phyloP scores from a whole-genome alignment of 2,888 invertebrate genomes.

The Oxyscelio sp. region DNA sequence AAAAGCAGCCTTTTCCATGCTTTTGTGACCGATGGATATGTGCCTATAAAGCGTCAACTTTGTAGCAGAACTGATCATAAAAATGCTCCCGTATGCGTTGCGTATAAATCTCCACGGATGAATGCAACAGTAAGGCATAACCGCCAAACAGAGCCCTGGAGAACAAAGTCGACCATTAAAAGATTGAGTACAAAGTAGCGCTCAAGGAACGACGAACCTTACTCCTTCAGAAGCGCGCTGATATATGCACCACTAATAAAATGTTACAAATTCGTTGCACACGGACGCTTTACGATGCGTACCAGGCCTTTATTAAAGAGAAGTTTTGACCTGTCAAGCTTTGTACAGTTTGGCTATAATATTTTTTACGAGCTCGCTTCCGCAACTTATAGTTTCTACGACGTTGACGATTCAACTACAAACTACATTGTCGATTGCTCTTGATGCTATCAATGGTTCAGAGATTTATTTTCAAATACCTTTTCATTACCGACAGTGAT shows the following conservation, averaged over 20 bases:
- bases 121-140: slow-evolving; percentile 82
- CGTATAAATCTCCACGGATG: slow-evolving; percentile 85
- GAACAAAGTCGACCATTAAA: slow-evolving; percentile 85
- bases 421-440: too few species aligned
- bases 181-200: slow-evolving; percentile 80
- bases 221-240: slow-evolving; percentile 61
- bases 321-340: slow-evolving; percentile 69
- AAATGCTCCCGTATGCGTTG: slow-evolving; percentile 80
- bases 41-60: slow-evolving; percentile 84
- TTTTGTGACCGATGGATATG: slow-evolving; percentile 57
- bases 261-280: slow-evolving; percentile 87
- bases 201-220: slow-evolving; percentile 42
- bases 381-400: slow-evolving; percentile 65
- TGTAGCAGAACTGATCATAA: slow-evolving; percentile 86
- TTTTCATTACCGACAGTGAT: too few species aligned
- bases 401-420: too few species aligned
- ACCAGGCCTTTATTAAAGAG: slow-evolving; percentile 81
- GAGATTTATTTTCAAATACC: too few species aligned
- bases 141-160: slow-evolving; percentile 80
- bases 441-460: too few species aligned
- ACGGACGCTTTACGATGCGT: slow-evolving; percentile 83
- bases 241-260: slow-evolving; percentile 85
- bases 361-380: slow-evolving; percentile 64
- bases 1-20: slow-evolving; percentile 57
- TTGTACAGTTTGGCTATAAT: slow-evolving; percentile 63